Evolutionary conservation across 1,140 invertebrate genomes (phyloP), one percentile per base, ranked within the genome.

Genomic region (Leguminivora glycinivorella): DNA sequence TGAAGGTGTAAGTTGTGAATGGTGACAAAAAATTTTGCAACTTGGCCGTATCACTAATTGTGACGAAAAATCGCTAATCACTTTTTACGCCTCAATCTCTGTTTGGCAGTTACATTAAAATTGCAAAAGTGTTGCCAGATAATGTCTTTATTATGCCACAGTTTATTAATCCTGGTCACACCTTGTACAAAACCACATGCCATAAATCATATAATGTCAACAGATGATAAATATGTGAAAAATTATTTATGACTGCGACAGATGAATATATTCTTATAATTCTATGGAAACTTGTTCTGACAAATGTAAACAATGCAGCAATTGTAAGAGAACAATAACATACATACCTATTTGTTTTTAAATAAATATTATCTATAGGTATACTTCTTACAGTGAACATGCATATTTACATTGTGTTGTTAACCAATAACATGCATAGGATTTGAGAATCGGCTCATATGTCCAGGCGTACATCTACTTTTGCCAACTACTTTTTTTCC

Each of bases 101-200:
- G 10, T 52, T 52, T 52, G 47, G 47, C 19, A 9, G 47, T 52
- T 2, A 52, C 47, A 52, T 52, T 52, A 22, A 52, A 19, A 52
- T 52, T 52, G 19, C 47, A 52, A 52, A 52, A 22, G 19, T 52
- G 47, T 52, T 52, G 47, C 47, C 47, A 52, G 17, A 22, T 52
- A 52, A 52, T 52, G 47, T 22, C 47, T 52, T 52, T 52, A 52
- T 52, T 52, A 52, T 52, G 47, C 47, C 47, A 52, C 17, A 22
- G 17, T 52, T 52, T 52, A 52, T 52, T 52, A 52, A 52, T 52
- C 17, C 47, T 52, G 47, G 47, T 52, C 47, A 52, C 47, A 52
- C 47, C 17, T 52, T 22, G 47, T 52, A 52, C 19, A 52, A 52
- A 52, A 52, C 22, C 19, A 52, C 47, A 5, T 47, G 43, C 1